Base-by-base conservation (phyloP, 1,140 invertebrate genomes). In the Diplogasteroides magnus region DNA sequence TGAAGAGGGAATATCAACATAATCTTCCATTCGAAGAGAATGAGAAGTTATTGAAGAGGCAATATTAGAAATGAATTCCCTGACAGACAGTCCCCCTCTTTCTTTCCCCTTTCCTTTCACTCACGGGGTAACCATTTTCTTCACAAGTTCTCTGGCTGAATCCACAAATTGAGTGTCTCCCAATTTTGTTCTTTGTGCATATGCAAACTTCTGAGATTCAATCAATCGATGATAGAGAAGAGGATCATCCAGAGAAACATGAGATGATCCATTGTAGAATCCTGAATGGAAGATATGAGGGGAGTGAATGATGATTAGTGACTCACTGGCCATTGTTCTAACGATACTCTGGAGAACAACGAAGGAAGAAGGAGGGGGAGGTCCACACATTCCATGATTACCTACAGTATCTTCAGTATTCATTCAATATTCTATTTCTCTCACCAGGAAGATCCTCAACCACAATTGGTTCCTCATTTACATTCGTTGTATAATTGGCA, bases 141-240 rank as follows among this genome's bases (percentile, higher is more conserved):
- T 61, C 13, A 76, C 74, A 29, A 80, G 70, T n/a, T 71, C 55
- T 55, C 59, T 62, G 14, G 78, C 84, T 28, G 90, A 86, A 81
- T 90, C 85, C 27, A 90, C 86, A 83, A 89, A 93, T 67, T 87
- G 85, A 14, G 86, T 86, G 86, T 98, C 95, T 0, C 90, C 94
- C 15, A 98, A 82, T 77, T 90, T 86, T 2, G 89, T 90, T 72
- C 94, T 87, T 68, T 88, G 87, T 0, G 92, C 93, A 80, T 90
- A 97, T 0, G 91, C 91, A 84, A 91, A 93, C 83, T 98, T 98
- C 74, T 93, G 90, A 0, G 92, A 88, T 84, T 98, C 95, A 15
- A 90, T 86, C 25, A 97, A 90, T 69, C 91, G 87, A 79, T 96
- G 93, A 83, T 90, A 93, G 0, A 87, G 82, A 0, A 89, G 67